phyloP scores from a whole-genome alignment of 2,113 vertebrate species.

The Alligator mississippiensis region DNA sequence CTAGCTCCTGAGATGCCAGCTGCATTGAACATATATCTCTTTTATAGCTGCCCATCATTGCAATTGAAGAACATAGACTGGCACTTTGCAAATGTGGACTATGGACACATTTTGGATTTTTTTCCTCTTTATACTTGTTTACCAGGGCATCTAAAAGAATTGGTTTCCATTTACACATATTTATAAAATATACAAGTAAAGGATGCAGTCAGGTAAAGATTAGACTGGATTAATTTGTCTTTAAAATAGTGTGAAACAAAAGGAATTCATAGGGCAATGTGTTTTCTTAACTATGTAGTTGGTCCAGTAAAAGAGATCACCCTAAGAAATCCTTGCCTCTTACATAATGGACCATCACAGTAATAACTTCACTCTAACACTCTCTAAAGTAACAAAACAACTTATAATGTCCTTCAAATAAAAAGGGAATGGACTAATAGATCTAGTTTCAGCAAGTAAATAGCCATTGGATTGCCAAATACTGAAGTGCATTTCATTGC shows the following conservation, averaged over 20 bases:
- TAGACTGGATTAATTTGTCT: neutral
- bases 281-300: too few species aligned
- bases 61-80: conserved; percentile 56
- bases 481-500: neutral
- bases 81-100: neutral
- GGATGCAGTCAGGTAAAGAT: neutral
- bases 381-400: too few species aligned
- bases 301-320: too few species aligned
- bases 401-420: neutral
- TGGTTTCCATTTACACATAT: neutral
- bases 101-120: neutral
- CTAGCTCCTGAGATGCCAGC: conserved; percentile 57
- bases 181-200: neutral
- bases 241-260: neutral
- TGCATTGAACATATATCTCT: conserved; percentile 48
- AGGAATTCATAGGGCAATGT: too few species aligned
- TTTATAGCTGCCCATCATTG: conserved; percentile 71
- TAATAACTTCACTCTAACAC: too few species aligned
- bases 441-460: neutral
- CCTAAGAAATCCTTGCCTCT: too few species aligned
- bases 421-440: rapidly evolving
- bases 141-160: neutral
- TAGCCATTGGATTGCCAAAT: too few species aligned
- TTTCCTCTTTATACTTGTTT: neutral
- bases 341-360: too few species aligned